These are phyloP conservation scores for Halcyon leucocephala DNA, from an alignment of 2,797 vertebrate species.

Conservation along the genomic window DNA sequence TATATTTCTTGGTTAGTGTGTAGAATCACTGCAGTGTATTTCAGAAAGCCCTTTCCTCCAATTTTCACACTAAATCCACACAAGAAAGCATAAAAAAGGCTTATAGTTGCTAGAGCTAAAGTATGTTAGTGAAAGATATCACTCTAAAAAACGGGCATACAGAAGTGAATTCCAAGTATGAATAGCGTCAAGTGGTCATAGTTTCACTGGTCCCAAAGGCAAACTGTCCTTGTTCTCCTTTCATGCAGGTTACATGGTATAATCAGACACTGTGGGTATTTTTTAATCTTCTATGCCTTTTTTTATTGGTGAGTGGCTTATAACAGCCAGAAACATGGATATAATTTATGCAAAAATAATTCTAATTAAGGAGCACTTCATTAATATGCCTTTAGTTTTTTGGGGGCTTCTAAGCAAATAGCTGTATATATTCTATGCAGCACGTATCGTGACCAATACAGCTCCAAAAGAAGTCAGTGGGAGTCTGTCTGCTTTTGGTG, in stretches of 20 bases:
- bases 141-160: not conserved
- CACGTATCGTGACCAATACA: not conserved
- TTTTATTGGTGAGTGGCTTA: not conserved
- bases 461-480: not conserved
- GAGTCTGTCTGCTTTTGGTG: conserved; percentile 5
- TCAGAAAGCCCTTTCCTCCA: not conserved
- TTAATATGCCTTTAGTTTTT: not conserved
- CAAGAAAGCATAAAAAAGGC: not conserved
- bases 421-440: not conserved
- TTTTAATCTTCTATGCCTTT: not conserved
- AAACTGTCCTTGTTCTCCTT: not conserved
- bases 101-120: not conserved
- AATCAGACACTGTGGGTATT: not conserved
- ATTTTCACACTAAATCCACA: not conserved
- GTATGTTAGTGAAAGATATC: not conserved
- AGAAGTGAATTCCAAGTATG: not conserved
- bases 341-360: not conserved
- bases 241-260: not conserved
- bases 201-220: not conserved
- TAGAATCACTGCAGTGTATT: not conserved
- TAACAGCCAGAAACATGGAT: not conserved
- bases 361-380: not conserved
- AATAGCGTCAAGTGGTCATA: not conserved
- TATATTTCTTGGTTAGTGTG: not conserved
- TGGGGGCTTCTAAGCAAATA: not conserved